These are phyloP conservation scores for Nipponia nippon DNA, from an alignment of 2,113 vertebrate species.

Conservation along the genomic window DNA sequence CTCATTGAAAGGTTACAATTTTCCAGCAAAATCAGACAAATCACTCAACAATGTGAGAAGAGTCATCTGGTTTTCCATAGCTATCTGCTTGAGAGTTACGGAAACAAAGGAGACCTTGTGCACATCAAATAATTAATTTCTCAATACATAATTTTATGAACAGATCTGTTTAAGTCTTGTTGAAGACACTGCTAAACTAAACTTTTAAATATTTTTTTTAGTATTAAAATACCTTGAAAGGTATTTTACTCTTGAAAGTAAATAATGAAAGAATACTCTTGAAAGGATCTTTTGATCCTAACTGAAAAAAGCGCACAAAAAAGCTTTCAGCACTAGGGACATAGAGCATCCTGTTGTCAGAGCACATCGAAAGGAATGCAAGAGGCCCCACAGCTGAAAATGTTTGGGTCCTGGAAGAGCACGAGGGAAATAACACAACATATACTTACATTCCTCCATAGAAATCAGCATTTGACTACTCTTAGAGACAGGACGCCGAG, in stretches of 20 bases:
- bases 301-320: neutral
- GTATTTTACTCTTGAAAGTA: too few relatives aligned
- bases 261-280: neutral
- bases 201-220: neutral
- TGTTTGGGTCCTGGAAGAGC: neutral
- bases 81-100: neutral
- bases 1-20: constrained; percentile 42
- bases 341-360: neutral
- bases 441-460: neutral
- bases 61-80: constrained; percentile 23
- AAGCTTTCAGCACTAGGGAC: neutral
- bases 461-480: neutral
- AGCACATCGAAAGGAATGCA: neutral
- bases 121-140: neutral
- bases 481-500: neutral
- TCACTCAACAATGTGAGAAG: neutral
- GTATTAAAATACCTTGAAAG: neutral
- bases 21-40: constrained; percentile 30
- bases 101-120: neutral
- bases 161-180: neutral
- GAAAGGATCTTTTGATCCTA: neutral
- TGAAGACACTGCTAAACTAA: neutral
- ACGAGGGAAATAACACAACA: neutral
- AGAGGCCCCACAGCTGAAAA: neutral
- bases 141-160: neutral